Evolutionary conservation across 2,888 invertebrate species (phyloP).

Genomic region (Lasioglossum figueresi): DNA sequence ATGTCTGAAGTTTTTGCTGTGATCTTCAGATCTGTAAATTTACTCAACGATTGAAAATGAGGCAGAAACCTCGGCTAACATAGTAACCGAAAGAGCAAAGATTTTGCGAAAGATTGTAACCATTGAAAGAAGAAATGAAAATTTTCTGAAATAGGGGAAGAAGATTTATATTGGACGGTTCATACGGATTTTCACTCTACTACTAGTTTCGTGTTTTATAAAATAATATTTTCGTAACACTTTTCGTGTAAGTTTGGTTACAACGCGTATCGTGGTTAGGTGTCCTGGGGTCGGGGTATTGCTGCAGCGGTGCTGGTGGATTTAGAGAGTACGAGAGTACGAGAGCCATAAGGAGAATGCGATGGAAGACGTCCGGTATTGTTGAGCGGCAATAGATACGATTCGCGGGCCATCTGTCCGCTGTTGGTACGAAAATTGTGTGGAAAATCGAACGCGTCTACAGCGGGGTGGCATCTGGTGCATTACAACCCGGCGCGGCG

Average conservation of each 20-base stretch:
- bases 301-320: not conserved
- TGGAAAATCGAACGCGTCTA: conserved; percentile 68
- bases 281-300: not conserved
- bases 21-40: not conserved
- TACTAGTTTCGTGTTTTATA: too few species aligned
- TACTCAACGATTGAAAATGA: not conserved
- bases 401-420: conserved; percentile 69
- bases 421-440: conserved; percentile 62
- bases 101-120: not conserved
- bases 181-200: too few species aligned
- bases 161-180: too few species aligned
- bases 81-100: not conserved
- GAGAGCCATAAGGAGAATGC: conserved; percentile 24
- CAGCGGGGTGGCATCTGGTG: conserved; percentile 39
- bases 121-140: not conserved
- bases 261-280: too few species aligned
- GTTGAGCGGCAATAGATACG: conserved; percentile 65
- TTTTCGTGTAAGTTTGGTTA: too few species aligned
- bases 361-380: conserved; percentile 50
- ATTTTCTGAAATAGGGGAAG: not conserved
- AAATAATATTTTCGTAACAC: too few species aligned
- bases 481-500: conserved; percentile 43
- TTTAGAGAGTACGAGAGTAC: conserved; percentile 27
- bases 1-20: not conserved
- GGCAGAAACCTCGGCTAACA: not conserved